Evolutionary conservation across 2,113 vertebrate species (phyloP), one percentile per base, ranked within the genome.

Genomic region (Antennarius striatus): DNA sequence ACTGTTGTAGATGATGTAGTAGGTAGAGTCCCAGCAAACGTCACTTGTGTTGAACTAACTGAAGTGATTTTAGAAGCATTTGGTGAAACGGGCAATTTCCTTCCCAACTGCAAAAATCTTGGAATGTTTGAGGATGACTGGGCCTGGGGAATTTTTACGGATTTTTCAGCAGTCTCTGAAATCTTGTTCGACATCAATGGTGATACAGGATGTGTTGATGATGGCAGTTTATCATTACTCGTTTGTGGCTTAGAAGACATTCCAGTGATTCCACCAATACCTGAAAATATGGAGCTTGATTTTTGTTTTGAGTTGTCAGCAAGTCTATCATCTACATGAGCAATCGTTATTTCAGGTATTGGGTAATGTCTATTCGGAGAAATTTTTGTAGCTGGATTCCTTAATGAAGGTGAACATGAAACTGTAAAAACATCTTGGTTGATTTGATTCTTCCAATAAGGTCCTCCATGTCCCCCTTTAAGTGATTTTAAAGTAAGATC

Each of bases 401-500:
- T 80, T 49, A 77, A 72, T 61, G 88, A 90, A 6, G 51, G 68
- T 17, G 73, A 75, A 29, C 67, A 5, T 45, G 75, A 61, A 13
- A 42, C 8, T 59, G 76, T 51, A 10, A 73, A 39, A 39, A 79
- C 5, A 43, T 90, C 81, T 57, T 77, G 77, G 17, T 86, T 17
- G 3, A 17, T 56, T 47, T 90, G 87, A 69, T 91, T 88, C 57
- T 79, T 92, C 92, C 92, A 92, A 53, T 91, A 92, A 22, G 91
- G 90, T 8, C 89, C 86, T 54, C 91, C 88, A 29, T 86, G 87
- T 5, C 68, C 77, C 4, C 60, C 73, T 68, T 78, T 84, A 3
- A 55, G 51, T 45, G 74, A 67, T 29, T 87, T 90, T 12, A 75
- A 75, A 50, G 90, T 94, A 52, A 98, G 86, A 91, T 98, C 95